Base-by-base conservation (phyloP, 2,113 vertebrate species). In the Larimichthys polyactis region DNA sequence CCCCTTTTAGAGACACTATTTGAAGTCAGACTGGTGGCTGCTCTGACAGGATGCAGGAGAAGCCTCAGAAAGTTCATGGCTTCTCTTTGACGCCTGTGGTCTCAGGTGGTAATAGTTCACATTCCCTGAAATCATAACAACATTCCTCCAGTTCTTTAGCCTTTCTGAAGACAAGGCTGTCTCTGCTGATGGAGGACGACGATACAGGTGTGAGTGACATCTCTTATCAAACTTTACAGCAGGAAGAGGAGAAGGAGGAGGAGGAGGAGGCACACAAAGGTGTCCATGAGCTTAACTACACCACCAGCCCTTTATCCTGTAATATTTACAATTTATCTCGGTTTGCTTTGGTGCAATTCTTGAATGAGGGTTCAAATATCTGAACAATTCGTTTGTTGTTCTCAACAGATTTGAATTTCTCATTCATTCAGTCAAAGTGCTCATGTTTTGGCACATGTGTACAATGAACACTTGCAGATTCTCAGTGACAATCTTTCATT, bases 91-190 rank as follows among this genome's bases (percentile, higher is more conserved):
- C 64, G 43, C 79, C 54, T 43, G 40, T 62, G 72, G 46, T 81
- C 71, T 81, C 15, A 51, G 32, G 75, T 51, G 67, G 27, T 19
- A 55, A 88, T 82, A 64, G 54, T 71, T 90, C 0, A 49, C 81
- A 93, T 91, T 92, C 85, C 71, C 69, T 22, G 11, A 54, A 89
- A 89, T 57, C 84, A 90, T 11, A 91, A 90, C 82, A 91, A 58
- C 83, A 90, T 90, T 91, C 86, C 66, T 65, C 19, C 27, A n/a
- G 49, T 29, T 63, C n/a, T 27, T 62, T 68, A 15, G 8, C 15
- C 75, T 52, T 46, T 84, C 36, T 57, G 36, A 44, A 76, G 66
- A 79, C 51, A 79, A 60, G 29, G 20, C 22, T 9, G 44, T 49
- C 62, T 65, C 2, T 57, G 15, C 48, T 57, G 89, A 89, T 84